Conservation (phyloP, 1,140 invertebrate species). For the Temnothorax nylanderi region DNA sequence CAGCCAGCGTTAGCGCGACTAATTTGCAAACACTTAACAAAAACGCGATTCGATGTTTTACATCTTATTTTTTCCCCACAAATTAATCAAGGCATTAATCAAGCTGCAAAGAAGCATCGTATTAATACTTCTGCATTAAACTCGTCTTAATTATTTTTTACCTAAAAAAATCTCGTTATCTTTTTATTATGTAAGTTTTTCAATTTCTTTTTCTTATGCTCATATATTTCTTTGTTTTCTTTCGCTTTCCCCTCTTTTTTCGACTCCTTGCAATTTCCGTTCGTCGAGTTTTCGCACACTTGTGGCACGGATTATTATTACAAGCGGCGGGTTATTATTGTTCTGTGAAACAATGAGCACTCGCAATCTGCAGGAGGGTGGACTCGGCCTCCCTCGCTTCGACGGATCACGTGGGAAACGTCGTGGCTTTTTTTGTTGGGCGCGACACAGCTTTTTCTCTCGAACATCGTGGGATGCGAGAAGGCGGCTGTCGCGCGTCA, state of each 20-base stretch:
- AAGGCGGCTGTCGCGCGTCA: conserved; percentile 14
- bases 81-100: neutral
- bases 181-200: neutral
- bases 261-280: conserved; percentile 4
- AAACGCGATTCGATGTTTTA: neutral
- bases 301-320: conserved; percentile 67
- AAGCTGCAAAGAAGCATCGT: neutral
- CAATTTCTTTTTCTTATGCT: neutral
- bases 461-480: conserved; percentile 25
- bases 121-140: neutral
- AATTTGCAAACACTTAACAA: neutral
- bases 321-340: conserved; percentile 74
- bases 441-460: conserved; percentile 13
- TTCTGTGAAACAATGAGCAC: conserved; percentile 78
- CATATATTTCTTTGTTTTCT: neutral
- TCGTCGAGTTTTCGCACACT: conserved; percentile 77
- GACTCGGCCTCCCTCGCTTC: conserved; percentile 71
- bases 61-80: neutral
- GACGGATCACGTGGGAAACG: conserved; percentile 79
- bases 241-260: neutral
- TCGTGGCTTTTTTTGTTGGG: conserved; percentile 45
- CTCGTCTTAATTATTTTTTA: neutral
- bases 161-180: neutral
- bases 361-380: conserved; percentile 67
- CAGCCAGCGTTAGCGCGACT: neutral